Conservation (phyloP, 2,888 invertebrate genomes). For the Drosophila mimica region DNA sequence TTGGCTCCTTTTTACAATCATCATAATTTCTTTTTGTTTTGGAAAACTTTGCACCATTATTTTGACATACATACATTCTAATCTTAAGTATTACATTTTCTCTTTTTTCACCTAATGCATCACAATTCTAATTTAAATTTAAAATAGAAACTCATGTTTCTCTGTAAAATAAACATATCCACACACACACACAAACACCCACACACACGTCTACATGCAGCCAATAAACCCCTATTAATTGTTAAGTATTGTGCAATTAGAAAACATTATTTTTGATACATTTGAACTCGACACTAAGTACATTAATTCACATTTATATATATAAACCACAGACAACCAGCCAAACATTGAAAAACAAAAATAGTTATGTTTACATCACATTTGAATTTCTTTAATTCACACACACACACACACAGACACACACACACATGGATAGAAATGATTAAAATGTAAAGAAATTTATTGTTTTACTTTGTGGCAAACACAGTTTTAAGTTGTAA, state of each 20-base stretch:
- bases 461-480: slow-evolving; percentile 61
- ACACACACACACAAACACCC: slow-evolving; percentile 19
- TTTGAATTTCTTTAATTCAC: slow-evolving; percentile 42
- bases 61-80: slow-evolving; percentile 45
- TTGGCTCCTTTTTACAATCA: slow-evolving; percentile 33
- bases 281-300: slow-evolving; percentile 29
- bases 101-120: slow-evolving; percentile 52
- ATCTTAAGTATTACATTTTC: slow-evolving; percentile 66
- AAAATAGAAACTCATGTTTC: slow-evolving; percentile 36
- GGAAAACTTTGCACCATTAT: slow-evolving; percentile 53
- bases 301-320: slow-evolving; percentile 13
- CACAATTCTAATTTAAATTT: slow-evolving; percentile 61
- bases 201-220: slow-evolving; percentile 15
- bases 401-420: slow-evolving; percentile 15
- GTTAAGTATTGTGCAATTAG: slow-evolving; percentile 73
- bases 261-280: slow-evolving; percentile 25
- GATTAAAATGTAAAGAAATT: slow-evolving; percentile 53
- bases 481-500: slow-evolving; percentile 53
- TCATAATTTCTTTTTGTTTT: slow-evolving; percentile 23
- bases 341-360: slow-evolving; percentile 17
- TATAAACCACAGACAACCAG: slow-evolving; percentile 6
- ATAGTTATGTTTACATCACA: slow-evolving; percentile 60
- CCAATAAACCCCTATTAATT: slow-evolving; percentile 53
- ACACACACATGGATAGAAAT: slow-evolving; percentile 48
- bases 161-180: slow-evolving; percentile 51